Conservation (phyloP, 2,888 invertebrate genomes). For the Drosophila nigritarsus region DNA sequence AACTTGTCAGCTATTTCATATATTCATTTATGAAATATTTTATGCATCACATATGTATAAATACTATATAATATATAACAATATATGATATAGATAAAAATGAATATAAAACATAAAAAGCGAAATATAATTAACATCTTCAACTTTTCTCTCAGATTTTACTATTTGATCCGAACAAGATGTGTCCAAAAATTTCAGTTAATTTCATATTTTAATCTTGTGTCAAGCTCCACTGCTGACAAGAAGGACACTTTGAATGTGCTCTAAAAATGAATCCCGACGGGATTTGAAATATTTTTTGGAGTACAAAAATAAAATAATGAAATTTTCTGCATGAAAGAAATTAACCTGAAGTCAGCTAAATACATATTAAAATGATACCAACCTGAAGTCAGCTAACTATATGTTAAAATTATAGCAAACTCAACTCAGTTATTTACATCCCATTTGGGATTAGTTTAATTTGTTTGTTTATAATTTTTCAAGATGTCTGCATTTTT, state of each 20-base stretch:
- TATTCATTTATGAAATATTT: no score
- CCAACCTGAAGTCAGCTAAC: background rate
- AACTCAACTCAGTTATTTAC: background rate
- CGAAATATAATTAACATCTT: background rate
- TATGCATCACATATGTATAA: background rate
- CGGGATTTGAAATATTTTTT: background rate
- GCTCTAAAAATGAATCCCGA: background rate
- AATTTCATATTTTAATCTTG: background rate
- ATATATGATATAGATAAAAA: no score
- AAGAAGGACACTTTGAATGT: background rate
- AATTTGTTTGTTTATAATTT: background rate
- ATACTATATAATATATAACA: no score
- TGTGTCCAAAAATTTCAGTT: background rate
- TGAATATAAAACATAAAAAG: no score
- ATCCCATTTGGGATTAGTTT: background rate
- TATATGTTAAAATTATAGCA: background rate
- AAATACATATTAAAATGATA: background rate
- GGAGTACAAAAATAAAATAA: background rate
- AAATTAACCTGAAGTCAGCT: background rate
- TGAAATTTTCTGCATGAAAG: fast-evolving
- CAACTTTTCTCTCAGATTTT: fast-evolving
- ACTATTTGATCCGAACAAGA: no score
- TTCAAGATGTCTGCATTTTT: background rate
- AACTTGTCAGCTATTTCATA: background rate
- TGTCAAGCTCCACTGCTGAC: background rate